Conservation (phyloP, 2,797 vertebrate species). For the Botia kubotai region DNA sequence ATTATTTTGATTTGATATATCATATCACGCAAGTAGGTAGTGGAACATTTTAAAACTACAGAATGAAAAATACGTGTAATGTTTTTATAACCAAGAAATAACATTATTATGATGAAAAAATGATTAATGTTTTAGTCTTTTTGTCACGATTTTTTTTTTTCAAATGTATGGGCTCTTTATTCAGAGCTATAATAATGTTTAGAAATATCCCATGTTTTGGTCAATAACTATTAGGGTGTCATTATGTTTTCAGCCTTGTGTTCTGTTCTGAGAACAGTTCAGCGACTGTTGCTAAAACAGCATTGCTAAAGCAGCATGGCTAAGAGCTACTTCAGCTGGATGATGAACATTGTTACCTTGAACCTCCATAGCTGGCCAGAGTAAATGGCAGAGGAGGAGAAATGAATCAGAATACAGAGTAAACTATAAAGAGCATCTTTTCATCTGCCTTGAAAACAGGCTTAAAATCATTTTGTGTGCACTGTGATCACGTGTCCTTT, state of each 20-base stretch:
- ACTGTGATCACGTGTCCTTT: background rate
- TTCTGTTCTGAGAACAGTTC: slow-evolving; percentile 3
- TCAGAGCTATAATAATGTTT: background rate
- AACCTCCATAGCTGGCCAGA: background rate
- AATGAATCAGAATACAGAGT: background rate
- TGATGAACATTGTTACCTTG: slow-evolving; percentile 23
- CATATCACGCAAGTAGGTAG: too few relatives aligned
- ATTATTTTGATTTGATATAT: too few relatives aligned
- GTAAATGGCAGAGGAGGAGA: background rate
- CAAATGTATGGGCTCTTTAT: background rate
- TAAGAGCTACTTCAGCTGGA: slow-evolving; percentile 33
- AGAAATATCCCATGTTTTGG: background rate
- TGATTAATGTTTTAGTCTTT: too few relatives aligned
- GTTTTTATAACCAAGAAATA: too few relatives aligned
- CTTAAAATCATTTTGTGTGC: background rate
- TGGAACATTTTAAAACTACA: too few relatives aligned
- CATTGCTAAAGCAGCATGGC: background rate
- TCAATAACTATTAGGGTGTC: background rate
- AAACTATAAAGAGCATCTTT: background rate
- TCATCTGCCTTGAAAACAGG: background rate
- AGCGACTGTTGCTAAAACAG: background rate
- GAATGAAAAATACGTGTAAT: too few relatives aligned
- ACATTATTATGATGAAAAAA: too few relatives aligned
- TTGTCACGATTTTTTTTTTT: too few relatives aligned
- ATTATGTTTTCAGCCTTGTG: slow-evolving; percentile 15